Conservation (phyloP, 1,140 invertebrate species). For the Sinella curviseta region DNA sequence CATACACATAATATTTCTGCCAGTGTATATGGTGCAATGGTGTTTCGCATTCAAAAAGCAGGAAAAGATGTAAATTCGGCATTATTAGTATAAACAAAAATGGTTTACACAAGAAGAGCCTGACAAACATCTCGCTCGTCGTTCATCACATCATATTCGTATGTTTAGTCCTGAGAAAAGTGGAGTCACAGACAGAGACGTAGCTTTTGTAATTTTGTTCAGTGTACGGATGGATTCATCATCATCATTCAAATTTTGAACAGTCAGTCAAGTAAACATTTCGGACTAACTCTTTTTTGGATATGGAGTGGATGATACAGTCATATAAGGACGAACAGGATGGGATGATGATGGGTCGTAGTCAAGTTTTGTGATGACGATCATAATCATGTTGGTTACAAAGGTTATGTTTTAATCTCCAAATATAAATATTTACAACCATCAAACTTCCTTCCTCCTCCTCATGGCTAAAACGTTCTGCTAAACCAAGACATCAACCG, state of each 20-base stretch:
- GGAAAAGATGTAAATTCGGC: not conserved
- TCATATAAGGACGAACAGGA: not conserved
- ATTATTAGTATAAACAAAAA: not conserved
- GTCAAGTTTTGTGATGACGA: not conserved
- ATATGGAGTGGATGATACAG: not conserved
- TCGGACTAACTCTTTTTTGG: not conserved
- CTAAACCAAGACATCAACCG: not conserved
- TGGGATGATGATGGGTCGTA: not conserved
- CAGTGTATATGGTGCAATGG: too few species aligned
- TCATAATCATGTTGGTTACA: not conserved
- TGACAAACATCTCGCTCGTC: not conserved
- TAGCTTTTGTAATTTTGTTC: not conserved
- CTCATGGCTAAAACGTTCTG: not conserved
- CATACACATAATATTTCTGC: not conserved
- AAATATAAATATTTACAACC: slow-evolving; percentile 32
- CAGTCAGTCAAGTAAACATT: not conserved
- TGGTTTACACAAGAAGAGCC: not conserved
- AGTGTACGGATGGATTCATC: not conserved
- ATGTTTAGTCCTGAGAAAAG: not conserved
- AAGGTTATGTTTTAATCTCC: slow-evolving; percentile 21
- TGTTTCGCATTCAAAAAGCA: too few species aligned
- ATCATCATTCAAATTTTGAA: not conserved
- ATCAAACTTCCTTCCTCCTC: not conserved
- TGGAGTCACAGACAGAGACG: not conserved
- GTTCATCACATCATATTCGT: too few species aligned